Conservation (phyloP, 2,797 vertebrate genomes). For the Pseudochirops corinnae region DNA sequence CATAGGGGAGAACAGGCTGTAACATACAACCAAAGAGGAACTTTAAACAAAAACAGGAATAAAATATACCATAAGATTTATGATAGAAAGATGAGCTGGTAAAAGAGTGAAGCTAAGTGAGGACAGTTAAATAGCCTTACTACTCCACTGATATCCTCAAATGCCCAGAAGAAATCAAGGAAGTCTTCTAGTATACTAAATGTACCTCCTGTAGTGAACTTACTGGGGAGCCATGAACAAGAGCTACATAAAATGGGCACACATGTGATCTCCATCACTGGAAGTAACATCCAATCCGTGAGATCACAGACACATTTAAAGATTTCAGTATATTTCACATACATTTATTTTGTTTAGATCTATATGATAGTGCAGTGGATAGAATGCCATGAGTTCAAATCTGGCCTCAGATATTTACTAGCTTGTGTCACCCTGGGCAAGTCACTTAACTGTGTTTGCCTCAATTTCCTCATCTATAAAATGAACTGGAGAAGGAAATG, state of each 20-base stretch:
- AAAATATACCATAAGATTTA: background rate
- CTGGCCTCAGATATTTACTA: background rate
- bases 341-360: background rate
- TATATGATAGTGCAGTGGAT: background rate
- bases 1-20: background rate
- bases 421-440: conserved; percentile 5
- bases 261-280: too few relatives aligned
- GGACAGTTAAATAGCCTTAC: background rate
- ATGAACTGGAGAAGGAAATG: background rate
- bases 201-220: background rate
- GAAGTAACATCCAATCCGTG: background rate
- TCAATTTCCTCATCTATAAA: background rate
- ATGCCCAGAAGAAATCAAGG: background rate
- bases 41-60: background rate
- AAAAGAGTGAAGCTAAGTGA: background rate
- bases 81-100: background rate
- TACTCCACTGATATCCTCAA: background rate
- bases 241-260: background rate
- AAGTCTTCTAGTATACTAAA: background rate
- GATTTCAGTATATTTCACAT: background rate
- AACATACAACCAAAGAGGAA: background rate
- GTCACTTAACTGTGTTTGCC: background rate
- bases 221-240: background rate
- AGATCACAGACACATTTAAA: background rate
- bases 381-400: fast-evolving